Conservation (phyloP, 2,888 invertebrate genomes). For the Oxytorus armatus region DNA sequence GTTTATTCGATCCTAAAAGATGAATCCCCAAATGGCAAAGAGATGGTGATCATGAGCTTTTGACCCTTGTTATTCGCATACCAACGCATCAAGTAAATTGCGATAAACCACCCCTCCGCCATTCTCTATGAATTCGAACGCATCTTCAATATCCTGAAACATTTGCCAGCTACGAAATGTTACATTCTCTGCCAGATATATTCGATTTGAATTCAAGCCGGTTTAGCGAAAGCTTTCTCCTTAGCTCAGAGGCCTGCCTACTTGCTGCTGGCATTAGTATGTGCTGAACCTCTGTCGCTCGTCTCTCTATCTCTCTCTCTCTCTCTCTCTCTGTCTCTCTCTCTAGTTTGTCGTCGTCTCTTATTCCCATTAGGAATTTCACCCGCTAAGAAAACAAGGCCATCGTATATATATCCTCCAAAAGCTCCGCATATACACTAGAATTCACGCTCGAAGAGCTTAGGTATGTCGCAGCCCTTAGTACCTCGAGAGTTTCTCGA, state of each 20-base stretch:
- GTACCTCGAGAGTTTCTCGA: constrained; percentile 44
- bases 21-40: not conserved
- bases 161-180: constrained; percentile 38
- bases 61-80: not conserved
- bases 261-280: constrained; percentile 26
- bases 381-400: constrained; percentile 49
- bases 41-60: not conserved
- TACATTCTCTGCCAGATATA: constrained; percentile 11
- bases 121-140: not conserved
- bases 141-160: constrained; percentile 34
- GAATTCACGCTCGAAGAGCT: constrained; percentile 25
- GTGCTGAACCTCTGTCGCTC: constrained; percentile 36
- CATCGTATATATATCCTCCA: constrained; percentile 32
- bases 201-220: constrained; percentile 44
- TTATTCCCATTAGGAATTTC: constrained; percentile 48
- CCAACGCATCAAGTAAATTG: not conserved
- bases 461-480: constrained; percentile 29
- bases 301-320: not conserved
- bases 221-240: constrained; percentile 40
- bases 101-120: not conserved
- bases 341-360: not conserved
- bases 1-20: not conserved
- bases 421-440: constrained; percentile 24
- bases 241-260: constrained; percentile 5
- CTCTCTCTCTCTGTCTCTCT: not conserved